Evolutionary conservation across 2,113 vertebrate genomes (phyloP), one percentile per base, ranked within the genome.

Genomic region (Clarias batrachus): DNA sequence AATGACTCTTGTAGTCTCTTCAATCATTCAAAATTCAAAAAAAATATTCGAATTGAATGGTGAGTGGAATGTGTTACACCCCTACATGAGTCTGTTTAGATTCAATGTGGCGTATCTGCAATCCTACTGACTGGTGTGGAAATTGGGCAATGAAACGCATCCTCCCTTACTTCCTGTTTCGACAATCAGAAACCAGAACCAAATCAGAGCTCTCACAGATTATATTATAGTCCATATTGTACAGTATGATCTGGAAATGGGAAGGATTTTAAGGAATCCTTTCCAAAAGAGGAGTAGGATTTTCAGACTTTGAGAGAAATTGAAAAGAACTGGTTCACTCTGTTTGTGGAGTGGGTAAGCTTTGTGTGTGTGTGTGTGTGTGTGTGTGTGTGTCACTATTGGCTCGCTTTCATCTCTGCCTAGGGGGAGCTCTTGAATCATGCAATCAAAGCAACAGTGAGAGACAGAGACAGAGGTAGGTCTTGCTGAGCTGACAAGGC

Each of bases 351-450:
- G 8, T 77, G 33, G 9, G 19, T 62, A 71, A 48, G 30, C 57
- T 33, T 14, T 62, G 66, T 65, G 68, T 57, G 60, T 48, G n/a
- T 25, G 57, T 82, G 81, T 48, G 73, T 60, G 17, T 65, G 62
- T 71, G 63, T 62, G 65, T 57, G 19, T 78, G 65, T 60, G 56
- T 48, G 77, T 57, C 48, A 59, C 57, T 79, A 62, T 63, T 59
- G 85, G 52, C 65, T 78, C 65, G 80, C 52, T 52, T 73, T 78
- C 74, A 82, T 84, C 30, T 70, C 48, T 56, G 83, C 93, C 91
- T 89, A 90, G 91, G 93, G 93, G 94, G 94, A 92, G 88, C 95
- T 94, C 76, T 94, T 93, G 93, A 91, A 91, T 62, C 85, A 16
- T 91, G 87, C 86, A 90, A 74, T 73, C 54, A 62, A 87, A 80